phyloP scores from a whole-genome alignment of 2,113 vertebrate genomes.

The Candoia aspera region DNA sequence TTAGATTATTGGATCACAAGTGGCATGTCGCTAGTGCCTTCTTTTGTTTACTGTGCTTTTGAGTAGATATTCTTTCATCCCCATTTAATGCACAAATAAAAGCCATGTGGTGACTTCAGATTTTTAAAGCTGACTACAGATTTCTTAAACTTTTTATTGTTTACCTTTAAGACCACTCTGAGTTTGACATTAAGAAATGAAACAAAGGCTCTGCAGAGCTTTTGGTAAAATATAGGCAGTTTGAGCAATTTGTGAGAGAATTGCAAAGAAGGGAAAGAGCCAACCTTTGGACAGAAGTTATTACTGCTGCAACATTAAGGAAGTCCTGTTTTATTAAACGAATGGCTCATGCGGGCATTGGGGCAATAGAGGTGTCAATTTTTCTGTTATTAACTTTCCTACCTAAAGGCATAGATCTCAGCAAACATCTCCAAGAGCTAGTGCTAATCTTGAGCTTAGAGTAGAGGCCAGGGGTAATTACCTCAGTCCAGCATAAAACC shows the following conservation, averaged over 20 bases:
- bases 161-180: neutral
- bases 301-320: slow-evolving; percentile 55
- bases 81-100: neutral
- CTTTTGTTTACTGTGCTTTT: neutral
- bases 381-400: slow-evolving; percentile 60
- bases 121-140: neutral
- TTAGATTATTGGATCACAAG: neutral
- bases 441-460: slow-evolving; percentile 53
- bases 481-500: slow-evolving; percentile 49
- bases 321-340: slow-evolving; percentile 66
- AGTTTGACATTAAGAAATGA: neutral
- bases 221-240: neutral
- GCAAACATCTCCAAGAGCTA: slow-evolving; percentile 46
- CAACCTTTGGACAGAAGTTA: slow-evolving; percentile 42
- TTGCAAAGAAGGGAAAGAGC: slow-evolving; percentile 19
- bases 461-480: slow-evolving; percentile 65
- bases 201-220: neutral
- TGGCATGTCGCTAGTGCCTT: neutral
- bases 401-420: slow-evolving; percentile 53
- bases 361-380: slow-evolving; percentile 65
- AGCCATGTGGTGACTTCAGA: neutral
- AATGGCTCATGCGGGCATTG: slow-evolving; percentile 54
- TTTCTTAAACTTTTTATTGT: neutral
- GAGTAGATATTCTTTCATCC: neutral
- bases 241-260: slow-evolving; percentile 23